These are phyloP conservation scores for Drosophila antonietae DNA, from an alignment of 2,888 invertebrate genomes.

Conservation along the genomic window DNA sequence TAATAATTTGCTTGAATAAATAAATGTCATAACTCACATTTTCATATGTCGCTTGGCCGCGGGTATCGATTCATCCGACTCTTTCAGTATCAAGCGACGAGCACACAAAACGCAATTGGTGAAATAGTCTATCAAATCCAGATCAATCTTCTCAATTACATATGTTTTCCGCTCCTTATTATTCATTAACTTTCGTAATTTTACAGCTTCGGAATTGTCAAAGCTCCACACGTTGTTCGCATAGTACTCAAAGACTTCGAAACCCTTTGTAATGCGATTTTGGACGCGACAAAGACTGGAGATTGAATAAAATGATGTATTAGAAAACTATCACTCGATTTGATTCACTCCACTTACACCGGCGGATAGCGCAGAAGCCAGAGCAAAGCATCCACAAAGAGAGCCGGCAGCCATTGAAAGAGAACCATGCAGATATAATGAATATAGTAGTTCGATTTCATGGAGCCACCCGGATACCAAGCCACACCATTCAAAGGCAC, in stretches of 20 bases:
- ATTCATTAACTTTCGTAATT: conserved; percentile 87
- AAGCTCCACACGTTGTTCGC: conserved; percentile 97
- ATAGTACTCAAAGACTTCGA: conserved; percentile 96
- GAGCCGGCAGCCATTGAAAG: conserved; percentile 96
- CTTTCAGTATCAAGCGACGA: conserved; percentile 92
- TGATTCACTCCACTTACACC: conserved; percentile 87
- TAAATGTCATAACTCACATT: conserved; percentile 86
- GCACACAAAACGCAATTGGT: conserved; percentile 93
- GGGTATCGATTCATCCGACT: conserved; percentile 91
- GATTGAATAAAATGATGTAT: not conserved
- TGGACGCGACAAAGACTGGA: conserved; percentile 92
- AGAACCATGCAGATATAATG: conserved; percentile 93
- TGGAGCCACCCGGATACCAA: conserved; percentile 95
- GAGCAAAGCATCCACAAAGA: conserved; percentile 92
- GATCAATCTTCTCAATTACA: conserved; percentile 87
- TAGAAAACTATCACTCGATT: too few relatives aligned
- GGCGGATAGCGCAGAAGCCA: conserved; percentile 94
- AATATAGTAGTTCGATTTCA: conserved; percentile 91
- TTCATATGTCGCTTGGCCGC: conserved; percentile 92
- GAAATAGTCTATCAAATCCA: conserved; percentile 93
- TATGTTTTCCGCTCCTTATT: conserved; percentile 88
- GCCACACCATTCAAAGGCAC: conserved; percentile 95
- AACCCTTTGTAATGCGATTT: conserved; percentile 92
- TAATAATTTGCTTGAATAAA: not conserved
- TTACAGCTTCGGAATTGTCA: conserved; percentile 88